Percentiles rank a stretch among this genome's conserved stretches.
These are phyloP conservation scores for Cotesia congregata DNA, from an alignment of 2,888 invertebrate genomes.

Conservation along the genomic window DNA sequence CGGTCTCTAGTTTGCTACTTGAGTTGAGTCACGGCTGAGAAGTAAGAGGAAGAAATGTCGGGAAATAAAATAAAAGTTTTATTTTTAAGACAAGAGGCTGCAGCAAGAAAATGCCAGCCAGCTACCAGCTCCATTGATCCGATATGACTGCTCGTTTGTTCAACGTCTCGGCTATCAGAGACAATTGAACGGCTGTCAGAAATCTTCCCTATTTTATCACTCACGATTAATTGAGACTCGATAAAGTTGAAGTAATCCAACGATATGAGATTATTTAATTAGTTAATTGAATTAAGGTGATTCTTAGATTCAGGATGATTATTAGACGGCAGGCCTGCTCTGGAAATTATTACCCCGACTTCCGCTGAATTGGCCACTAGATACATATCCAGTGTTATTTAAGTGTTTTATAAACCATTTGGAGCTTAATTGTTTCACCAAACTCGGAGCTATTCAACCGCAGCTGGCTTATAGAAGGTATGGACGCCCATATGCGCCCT, in stretches of 20 bases:
- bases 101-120: background rate
- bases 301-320: no score
- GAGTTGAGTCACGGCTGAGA: background rate
- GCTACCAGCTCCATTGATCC: background rate
- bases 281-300: no score
- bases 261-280: no score
- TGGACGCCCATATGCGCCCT: slow-evolving; percentile 42
- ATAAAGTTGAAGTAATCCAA: no score
- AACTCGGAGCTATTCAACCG: slow-evolving; percentile 47
- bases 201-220: background rate
- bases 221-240: no score
- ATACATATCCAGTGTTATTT: background rate
- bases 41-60: background rate
- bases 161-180: background rate
- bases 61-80: background rate
- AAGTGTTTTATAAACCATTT: slow-evolving; percentile 13
- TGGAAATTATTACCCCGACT: no score
- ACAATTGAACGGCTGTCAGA: background rate
- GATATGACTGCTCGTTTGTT: slow-evolving; percentile 18
- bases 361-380: background rate
- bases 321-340: no score
- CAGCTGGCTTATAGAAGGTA: slow-evolving; percentile 43
- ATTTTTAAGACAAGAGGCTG: slow-evolving; percentile 4
- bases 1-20: background rate
- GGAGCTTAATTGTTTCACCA: slow-evolving; percentile 52